Evolutionary conservation across 2,113 vertebrate species (phyloP).

Genomic region (Willisornis vidua): DNA sequence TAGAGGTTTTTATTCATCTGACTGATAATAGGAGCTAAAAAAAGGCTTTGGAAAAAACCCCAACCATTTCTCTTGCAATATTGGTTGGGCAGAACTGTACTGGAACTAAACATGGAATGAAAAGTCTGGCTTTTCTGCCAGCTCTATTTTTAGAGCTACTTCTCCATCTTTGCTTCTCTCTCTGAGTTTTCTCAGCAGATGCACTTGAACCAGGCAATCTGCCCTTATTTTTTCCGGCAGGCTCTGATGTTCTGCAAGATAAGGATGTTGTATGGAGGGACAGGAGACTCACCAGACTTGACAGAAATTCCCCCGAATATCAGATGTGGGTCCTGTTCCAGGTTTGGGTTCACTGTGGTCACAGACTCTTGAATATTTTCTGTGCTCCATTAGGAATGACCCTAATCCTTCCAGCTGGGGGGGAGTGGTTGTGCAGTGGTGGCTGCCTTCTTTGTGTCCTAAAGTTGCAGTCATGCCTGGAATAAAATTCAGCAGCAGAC

Average conservation of each 20-base stretch:
- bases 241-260: neutral
- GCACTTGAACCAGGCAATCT: slow-evolving; percentile 19
- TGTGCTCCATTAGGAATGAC: neutral
- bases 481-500: neutral
- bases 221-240: neutral
- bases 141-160: slow-evolving; percentile 57
- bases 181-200: slow-evolving; percentile 45
- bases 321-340: neutral
- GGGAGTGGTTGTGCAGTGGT: neutral
- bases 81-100: slow-evolving; percentile 46
- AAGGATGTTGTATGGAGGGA: neutral
- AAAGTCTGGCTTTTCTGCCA: slow-evolving; percentile 58
- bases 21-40: slow-evolving; percentile 59
- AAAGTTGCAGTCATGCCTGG: accelerated
- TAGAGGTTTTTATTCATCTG: slow-evolving; percentile 57
- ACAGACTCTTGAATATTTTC: neutral
- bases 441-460: neutral
- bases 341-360: neutral
- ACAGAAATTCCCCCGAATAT: neutral
- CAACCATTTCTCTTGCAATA: slow-evolving; percentile 1
- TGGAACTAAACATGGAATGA: slow-evolving; percentile 60
- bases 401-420: neutral
- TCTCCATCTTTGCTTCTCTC: neutral
- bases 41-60: neutral
- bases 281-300: neutral